Percentiles rank a stretch among this genome's conserved stretches.
These are phyloP conservation scores for Vanacampus margaritifer DNA, from an alignment of 2,113 vertebrate species.

Conservation along the genomic window DNA sequence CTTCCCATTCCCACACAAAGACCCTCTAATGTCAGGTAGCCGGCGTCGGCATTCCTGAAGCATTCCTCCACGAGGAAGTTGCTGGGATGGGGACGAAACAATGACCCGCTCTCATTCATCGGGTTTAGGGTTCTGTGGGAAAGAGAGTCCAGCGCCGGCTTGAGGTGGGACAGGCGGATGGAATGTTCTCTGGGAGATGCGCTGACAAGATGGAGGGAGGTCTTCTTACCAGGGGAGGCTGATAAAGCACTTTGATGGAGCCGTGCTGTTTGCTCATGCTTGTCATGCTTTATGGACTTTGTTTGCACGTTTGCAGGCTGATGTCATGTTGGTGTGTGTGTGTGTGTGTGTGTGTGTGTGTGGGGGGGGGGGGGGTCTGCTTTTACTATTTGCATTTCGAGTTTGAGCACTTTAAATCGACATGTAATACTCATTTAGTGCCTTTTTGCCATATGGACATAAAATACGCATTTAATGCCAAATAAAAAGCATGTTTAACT, in stretches of 20 bases:
- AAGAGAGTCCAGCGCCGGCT: conserved; percentile 66
- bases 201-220: conserved; percentile 55
- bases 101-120: conserved; percentile 72
- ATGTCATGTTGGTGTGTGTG: not conserved
- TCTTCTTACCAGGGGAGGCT: conserved; percentile 46
- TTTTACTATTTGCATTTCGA: no score
- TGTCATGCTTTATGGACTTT: conserved; percentile 6
- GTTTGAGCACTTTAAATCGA: no score
- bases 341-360: no score
- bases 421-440: no score
- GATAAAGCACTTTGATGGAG: conserved; percentile 7
- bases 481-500: no score
- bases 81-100: conserved; percentile 72
- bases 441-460: no score
- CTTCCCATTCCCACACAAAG: conserved; percentile 70
- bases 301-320: conserved; percentile 3
- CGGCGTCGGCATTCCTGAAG: conserved; percentile 69
- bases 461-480: no score
- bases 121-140: conserved; percentile 75
- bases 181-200: conserved; percentile 67
- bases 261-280: conserved; percentile 8
- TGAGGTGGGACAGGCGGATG: conserved; percentile 66
- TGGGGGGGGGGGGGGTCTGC: no score
- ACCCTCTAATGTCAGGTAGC: conserved; percentile 73
- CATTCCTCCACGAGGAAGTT: conserved; percentile 74